Base-by-base conservation (phyloP, 1,140 invertebrate species). In the Euura saliciscinereae region DNA sequence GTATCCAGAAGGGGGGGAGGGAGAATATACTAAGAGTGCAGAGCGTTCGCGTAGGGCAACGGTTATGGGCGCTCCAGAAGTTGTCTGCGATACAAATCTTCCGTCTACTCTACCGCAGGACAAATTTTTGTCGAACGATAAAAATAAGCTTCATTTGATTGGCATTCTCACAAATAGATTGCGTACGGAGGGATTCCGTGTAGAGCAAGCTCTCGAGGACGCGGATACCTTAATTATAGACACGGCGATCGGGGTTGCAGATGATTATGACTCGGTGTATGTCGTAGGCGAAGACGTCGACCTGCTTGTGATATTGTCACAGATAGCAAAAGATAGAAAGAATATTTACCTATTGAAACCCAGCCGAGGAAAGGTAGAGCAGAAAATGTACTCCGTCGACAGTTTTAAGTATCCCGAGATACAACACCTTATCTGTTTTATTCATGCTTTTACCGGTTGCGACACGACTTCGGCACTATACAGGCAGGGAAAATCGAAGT, bases 241-340 rank as follows among this genome's bases (percentile, higher is more conserved):
- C 2, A 59, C 51, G 6, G 51, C 51, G n/a, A 3, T 59, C 6
- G 8, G 8, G 3, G 6, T 59, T 6, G 2, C 3, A 3, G n/a
- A 66, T 3, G 4, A 65, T 42, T 75, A 65, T 43, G 70, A 75
- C 8, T 45, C 66, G 0, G 74, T 75, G 6, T 44, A 67, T 6
- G 70, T 78, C 65, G 76, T 80, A 44, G 75, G 77, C 65, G 79
- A 79, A 77, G 77, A 80, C 76, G 75, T 78, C 44, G 78, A 82
- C 68, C 76, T 84, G 59, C 51, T 82, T 2, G 72, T 84, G 71
- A 67, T 83, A 76, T 71, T 84, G 10, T 81, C 76, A 76, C 75
- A 79, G n/a, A 59, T 4, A 11, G 2, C 51, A 2, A 2, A 6
- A 4, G 3, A 8, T 3, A 59, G 70, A 43, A 45, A 44, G 8